These are phyloP conservation scores for Cirrhinus molitorella DNA, from an alignment of 2,797 vertebrate genomes.

Conservation along the genomic window DNA sequence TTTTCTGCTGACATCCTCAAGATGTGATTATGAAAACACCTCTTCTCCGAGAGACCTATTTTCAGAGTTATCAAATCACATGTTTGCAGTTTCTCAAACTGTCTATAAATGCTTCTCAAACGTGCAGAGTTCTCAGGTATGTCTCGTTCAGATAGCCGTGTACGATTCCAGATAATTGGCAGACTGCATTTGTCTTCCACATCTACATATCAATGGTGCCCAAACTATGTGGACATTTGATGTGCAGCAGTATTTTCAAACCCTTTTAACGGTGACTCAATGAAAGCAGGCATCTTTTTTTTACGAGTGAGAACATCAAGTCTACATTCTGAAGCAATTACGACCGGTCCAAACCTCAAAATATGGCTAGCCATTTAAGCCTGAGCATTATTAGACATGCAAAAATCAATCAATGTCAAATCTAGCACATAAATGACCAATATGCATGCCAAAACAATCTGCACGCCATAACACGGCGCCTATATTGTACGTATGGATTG, in stretches of 20 bases:
- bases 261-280: constrained; percentile 2
- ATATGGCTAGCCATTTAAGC: not conserved
- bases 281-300: constrained; percentile 7
- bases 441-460: constrained; percentile 3
- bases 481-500: constrained; percentile 61
- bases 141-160: not conserved
- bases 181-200: not conserved
- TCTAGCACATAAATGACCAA: not conserved
- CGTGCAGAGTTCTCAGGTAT: not conserved
- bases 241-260: not conserved
- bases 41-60: constrained; percentile 27
- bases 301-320: constrained; percentile 1
- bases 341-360: not conserved
- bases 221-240: not conserved
- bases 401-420: constrained; percentile 19
- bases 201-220: not conserved
- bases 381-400: not conserved
- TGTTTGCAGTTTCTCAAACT: not conserved
- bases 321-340: constrained; percentile 9
- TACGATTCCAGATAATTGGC: not conserved
- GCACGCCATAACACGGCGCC: not conserved
- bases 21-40: constrained; percentile 43
- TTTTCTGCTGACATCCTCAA: constrained; percentile 36
- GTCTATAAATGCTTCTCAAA: constrained; percentile 1
- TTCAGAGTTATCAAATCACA: constrained; percentile 32